These are phyloP conservation scores for Carassius auratus DNA, from an alignment of 2,113 vertebrate species.

Conservation along the genomic window DNA sequence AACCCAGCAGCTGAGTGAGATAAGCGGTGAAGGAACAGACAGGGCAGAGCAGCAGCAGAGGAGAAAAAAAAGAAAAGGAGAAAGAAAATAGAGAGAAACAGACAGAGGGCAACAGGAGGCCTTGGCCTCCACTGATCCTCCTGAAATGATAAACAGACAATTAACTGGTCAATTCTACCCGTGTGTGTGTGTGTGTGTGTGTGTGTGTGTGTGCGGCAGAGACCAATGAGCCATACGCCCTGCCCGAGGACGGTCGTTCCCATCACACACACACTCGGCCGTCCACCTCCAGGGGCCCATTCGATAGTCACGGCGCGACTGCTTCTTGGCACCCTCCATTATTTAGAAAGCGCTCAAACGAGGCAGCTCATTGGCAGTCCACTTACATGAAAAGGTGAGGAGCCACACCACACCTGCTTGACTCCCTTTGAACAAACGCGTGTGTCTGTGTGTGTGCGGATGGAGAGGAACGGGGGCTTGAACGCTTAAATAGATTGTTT, in stretches of 20 bases:
- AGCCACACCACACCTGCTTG: constrained; percentile 36
- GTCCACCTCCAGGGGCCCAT: constrained; percentile 40
- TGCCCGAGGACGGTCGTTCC: constrained; percentile 45
- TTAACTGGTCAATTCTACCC: constrained; percentile 58
- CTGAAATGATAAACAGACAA: constrained; percentile 61
- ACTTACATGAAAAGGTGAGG: constrained; percentile 44
- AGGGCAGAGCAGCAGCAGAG: constrained; percentile 5
- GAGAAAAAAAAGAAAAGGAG: constrained; percentile 2
- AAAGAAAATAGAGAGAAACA: constrained; percentile 27
- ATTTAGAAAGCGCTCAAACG: constrained; percentile 55
- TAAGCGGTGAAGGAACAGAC: constrained; percentile 12
- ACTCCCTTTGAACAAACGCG: constrained; percentile 31
- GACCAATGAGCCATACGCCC: constrained; percentile 48
- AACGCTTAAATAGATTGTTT: constrained; percentile 45
- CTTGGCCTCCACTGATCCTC: constrained; percentile 50
- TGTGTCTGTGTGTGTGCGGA: constrained; percentile 29
- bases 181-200: constrained; percentile 26
- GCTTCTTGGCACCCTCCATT: constrained; percentile 54
- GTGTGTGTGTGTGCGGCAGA: constrained; percentile 34
- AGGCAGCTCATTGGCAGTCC: constrained; percentile 49
- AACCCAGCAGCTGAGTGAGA: constrained; percentile 26
- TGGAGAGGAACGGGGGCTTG: not conserved
- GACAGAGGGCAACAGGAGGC: constrained; percentile 45
- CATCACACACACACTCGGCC: constrained; percentile 30
- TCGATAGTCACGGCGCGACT: constrained; percentile 38